Evolutionary conservation across 2,113 vertebrate genomes (phyloP), one percentile per base, ranked within the genome.

Genomic region (Antechinus stuartii): DNA sequence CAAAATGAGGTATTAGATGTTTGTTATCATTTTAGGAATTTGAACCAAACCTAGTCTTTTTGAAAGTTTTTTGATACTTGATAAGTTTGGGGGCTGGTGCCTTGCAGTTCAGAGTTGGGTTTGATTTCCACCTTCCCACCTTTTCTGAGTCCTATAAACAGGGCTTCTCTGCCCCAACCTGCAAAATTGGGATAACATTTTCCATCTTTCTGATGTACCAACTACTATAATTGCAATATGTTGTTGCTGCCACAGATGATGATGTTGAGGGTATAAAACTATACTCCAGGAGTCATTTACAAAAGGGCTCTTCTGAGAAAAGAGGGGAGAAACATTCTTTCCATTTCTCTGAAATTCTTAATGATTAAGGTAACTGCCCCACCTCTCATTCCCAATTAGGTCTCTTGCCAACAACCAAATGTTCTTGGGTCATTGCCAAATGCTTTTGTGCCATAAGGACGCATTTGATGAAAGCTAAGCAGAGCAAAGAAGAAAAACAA

Each of bases 401-500:
- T 95, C 61, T 89, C 27, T 76, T 97, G 97, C 97, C 97, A 97
- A 96, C 94, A 96, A 92, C 92, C 96, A 96, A 97, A 92, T 42
- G 94, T 95, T 90, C 68, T 95, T 96, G 96, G 96, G 84, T 68
- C 68, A 49, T 11, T 91, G 95, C 96, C 97, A 97, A 57, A 92
- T 93, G 94, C 95, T 94, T 96, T 95, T 94, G 94, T 94, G n/a
- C 93, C 61, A 50, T 92, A 96, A 96, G 93, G 92, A 94, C 91
- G 96, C 49, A 1, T 68, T 96, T 96, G 97, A 98, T 97, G 98
- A 97, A 98, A 90, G 4, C 84, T 95, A 9, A 94, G 46, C 92
- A 61, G 93, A 96, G 96, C 93, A 97, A 93, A 94, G 57, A 90
- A 56, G 42, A 49, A 55, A 92, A 76, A 8, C 9, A 94, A 25